Evolutionary conservation across 2,888 invertebrate genomes (phyloP), one percentile per base, ranked within the genome.

Genomic region (Trachelus stipa): DNA sequence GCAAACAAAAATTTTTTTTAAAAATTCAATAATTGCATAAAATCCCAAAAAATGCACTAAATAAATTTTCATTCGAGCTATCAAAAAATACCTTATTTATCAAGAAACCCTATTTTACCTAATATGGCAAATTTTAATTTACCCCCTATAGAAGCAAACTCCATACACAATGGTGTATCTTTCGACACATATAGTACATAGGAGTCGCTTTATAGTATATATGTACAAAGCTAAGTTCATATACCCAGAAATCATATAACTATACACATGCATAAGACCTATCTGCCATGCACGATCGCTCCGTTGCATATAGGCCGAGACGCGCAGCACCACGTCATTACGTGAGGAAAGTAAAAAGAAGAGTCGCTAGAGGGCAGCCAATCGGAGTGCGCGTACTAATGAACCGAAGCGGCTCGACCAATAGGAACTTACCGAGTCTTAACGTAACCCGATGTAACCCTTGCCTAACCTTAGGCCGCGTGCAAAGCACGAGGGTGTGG

Each of bases 221-320:
- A 56, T 23, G 40, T 23, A 23, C 23, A 23, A 23, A 56, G 6
- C 40, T 56, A 56, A 56, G 40, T 56, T 23, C 23, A 56, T 23
- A 23, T 56, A 23, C 23, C 15, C 40, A 56, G 40, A 56, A 56
- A 56, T 23, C 23, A 56, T 56, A 56, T 56, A 56, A 56, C 6
- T 23, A 56, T 56, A 71, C 15, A 71, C 71, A 12, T 71, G 82
- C 35, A 35, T 12, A 6, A 82, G 81, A 84, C 83, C 85, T 88
- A 89, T 89, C 89, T 87, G 83, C 85, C 88, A 86, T 88, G 88
- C 88, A 89, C 87, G 90, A 89, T 89, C 90, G 88, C 87, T 86
- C 84, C 85, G 84, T 83, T 85, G 79, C 80, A 81, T 77, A 79
- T 73, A 78, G 12, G 73, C 79, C 73, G 75, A 79, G 75, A 73